phyloP scores from a whole-genome alignment of 2,113 vertebrate species.

The Pteruthius melanotis region DNA sequence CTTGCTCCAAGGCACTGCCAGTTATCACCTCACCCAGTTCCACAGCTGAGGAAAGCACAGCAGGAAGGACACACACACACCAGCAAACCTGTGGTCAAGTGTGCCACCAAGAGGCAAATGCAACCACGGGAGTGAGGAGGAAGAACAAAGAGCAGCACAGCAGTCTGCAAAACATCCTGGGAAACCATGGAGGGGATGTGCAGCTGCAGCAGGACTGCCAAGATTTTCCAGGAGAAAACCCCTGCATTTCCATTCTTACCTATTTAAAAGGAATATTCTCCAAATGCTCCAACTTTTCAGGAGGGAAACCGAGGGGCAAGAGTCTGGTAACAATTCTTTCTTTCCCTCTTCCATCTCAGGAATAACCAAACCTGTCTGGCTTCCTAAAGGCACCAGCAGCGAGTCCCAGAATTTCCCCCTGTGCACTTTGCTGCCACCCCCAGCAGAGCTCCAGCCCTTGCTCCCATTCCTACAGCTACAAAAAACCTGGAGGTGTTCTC shows the following conservation, averaged over 20 bases:
- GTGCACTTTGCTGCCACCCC: background rate
- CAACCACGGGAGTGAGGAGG: background rate
- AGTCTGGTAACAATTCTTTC: background rate
- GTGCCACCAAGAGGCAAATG: slow-evolving; percentile 68
- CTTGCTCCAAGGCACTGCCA: background rate
- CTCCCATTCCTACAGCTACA: background rate
- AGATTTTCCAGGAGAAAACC: background rate
- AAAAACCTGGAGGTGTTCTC: fast-evolving
- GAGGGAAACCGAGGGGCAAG: background rate
- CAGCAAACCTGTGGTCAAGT: slow-evolving; percentile 39
- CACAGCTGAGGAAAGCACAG: background rate
- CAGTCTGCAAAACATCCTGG: background rate
- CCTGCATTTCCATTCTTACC: background rate
- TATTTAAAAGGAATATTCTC: background rate
- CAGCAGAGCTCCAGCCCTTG: background rate
- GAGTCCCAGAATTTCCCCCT: background rate
- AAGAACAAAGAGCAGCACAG: slow-evolving; percentile 15
- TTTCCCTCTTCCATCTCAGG: background rate
- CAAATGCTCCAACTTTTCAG: background rate
- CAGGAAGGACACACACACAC: background rate
- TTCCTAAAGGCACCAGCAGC: background rate
- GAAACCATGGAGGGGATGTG: background rate
- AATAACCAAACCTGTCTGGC: background rate
- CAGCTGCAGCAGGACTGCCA: background rate
- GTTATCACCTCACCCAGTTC: background rate